Evolutionary conservation across 2,888 invertebrate genomes (phyloP).

Genomic region (Pheosia tremula): DNA sequence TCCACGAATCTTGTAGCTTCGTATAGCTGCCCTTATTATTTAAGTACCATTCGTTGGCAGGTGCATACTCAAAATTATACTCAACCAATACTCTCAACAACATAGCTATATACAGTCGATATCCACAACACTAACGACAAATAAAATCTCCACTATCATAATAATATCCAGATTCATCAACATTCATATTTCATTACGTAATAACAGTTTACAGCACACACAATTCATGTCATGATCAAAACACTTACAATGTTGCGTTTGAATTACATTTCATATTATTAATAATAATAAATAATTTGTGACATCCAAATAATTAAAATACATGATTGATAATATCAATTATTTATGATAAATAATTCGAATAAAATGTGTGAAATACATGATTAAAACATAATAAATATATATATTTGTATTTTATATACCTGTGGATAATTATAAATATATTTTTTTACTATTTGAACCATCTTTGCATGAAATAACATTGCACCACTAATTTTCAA

Average conservation of each 20-base stretch:
- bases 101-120: constrained; percentile 36
- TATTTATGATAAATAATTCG: constrained; percentile 44
- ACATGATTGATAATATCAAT: constrained; percentile 53
- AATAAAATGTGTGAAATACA: constrained; percentile 40
- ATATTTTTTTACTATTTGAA: background rate
- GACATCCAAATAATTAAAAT: constrained; percentile 53
- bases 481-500: constrained; percentile 30
- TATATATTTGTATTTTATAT: constrained; percentile 5
- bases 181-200: constrained; percentile 43
- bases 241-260: constrained; percentile 44
- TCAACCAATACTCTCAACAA: constrained; percentile 37
- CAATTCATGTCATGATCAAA: constrained; percentile 64
- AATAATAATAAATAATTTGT: constrained; percentile 53
- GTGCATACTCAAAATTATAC: constrained; percentile 23
- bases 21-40: background rate
- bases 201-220: constrained; percentile 48
- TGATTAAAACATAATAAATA: constrained; percentile 34
- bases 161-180: constrained; percentile 50
- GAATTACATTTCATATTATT: constrained; percentile 40
- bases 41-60: background rate
- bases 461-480: constrained; percentile 20
- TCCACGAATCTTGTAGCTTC: background rate
- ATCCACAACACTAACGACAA: constrained; percentile 60
- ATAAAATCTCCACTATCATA: constrained; percentile 61
- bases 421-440: constrained; percentile 9